Base-by-base conservation (phyloP, 2,797 vertebrate species). In the Lutjanus argentimaculatus region DNA sequence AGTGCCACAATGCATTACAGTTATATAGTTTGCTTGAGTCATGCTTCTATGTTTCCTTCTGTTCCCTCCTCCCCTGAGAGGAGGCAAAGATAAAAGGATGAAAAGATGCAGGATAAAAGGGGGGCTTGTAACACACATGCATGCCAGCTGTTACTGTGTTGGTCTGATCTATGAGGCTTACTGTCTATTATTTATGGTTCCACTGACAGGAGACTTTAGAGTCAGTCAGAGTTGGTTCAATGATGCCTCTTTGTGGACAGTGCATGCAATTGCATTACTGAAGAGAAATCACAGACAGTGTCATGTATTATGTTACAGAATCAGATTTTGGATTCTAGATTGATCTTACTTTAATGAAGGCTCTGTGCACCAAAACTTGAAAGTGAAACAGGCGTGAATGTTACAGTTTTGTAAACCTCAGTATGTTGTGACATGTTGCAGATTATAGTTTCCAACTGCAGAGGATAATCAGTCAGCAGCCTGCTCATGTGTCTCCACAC, bases 221-320 rank as follows among this genome's bases (percentile, higher is more conserved):
- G 25, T 43, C 69, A 3, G 48, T 72, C 67, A 40, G 8, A 84
- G n/a, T 61, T 69, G 68, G 85, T 65, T 63, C 49, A 83, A 88
- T 17, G 65, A 72, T 75, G 93, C 94, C 95, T 70, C 94, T 85
- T 0, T 79, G 94, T 95, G 95, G 95, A 81, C 13, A 21, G 1
- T 62, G 42, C 19, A 14, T 82, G 88, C 40, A 79, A 92, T 59
- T 88, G 84, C 95, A 93, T 51, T 49, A 64, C 59, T 52, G 63
- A 53, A 21, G 15, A 67, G 21, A n/a, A 75, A 63, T 10, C 30
- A 36, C 61, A 51, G 6, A 63, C 15, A 30, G 8, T 70, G 30
- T 42, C 2, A 30, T 21, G 21, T 46, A 36, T 66, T 57, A 21
- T n/a, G 51, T 56, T 45, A n/a, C 12, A 43, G 30, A 36, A 36